phyloP scores from a whole-genome alignment of 2,113 vertebrate genomes.

The Scomber colias region DNA sequence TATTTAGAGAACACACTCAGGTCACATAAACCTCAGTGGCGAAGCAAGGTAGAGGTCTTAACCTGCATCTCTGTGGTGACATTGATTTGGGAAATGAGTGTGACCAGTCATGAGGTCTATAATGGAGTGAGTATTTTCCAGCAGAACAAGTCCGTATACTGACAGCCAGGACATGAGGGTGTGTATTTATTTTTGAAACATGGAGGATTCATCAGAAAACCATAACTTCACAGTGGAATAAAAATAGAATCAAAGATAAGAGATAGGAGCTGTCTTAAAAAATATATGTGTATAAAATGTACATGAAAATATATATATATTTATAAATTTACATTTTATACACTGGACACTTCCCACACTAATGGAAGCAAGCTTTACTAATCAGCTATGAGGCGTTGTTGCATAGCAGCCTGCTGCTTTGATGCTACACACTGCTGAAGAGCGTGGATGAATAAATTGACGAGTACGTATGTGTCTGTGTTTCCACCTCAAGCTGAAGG shows the following conservation, averaged over 20 bases:
- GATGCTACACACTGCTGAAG: slow-evolving; percentile 21
- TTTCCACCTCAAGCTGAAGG: slow-evolving; percentile 36
- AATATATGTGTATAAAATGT: background rate
- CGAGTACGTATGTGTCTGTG: slow-evolving; percentile 7
- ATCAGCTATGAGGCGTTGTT: slow-evolving; percentile 10
- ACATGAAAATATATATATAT: background rate
- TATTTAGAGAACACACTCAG: slow-evolving; percentile 17
- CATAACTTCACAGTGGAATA: slow-evolving; percentile 3
- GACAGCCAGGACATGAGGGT: background rate
- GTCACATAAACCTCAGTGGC: background rate
- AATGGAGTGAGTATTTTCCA: slow-evolving; percentile 4
- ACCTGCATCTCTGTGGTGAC: slow-evolving; percentile 23
- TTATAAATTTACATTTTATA: background rate
- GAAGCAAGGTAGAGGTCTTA: slow-evolving; percentile 15
- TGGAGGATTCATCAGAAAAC: slow-evolving; percentile 8
- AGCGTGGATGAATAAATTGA: slow-evolving; percentile 39
- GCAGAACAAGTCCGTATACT: background rate
- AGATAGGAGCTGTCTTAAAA: background rate
- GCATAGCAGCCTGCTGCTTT: slow-evolving; percentile 24
- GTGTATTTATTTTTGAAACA: background rate
- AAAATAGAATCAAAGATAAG: slow-evolving; percentile 3
- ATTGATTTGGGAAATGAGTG: slow-evolving; percentile 27
- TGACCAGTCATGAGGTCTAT: slow-evolving; percentile 15
- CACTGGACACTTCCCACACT: slow-evolving; percentile 12
- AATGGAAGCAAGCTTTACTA: slow-evolving; percentile 28